Base-by-base conservation (phyloP, 35 echinoderm and acorn worm genomes). In the Stichopus chloronotus region DNA sequence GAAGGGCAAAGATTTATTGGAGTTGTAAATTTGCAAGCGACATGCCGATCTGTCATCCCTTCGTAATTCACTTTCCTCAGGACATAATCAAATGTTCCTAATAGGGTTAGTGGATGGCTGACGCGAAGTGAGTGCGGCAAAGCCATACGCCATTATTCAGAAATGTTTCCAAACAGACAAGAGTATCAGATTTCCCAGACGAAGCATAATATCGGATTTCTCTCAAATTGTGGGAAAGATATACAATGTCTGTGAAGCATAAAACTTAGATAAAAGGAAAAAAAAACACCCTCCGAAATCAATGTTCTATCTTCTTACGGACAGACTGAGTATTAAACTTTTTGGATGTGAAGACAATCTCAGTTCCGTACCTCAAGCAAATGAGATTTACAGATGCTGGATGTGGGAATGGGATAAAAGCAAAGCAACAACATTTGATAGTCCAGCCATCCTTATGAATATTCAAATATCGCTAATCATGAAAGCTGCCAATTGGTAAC, bases 31-130 rank as follows among this genome's bases (percentile, higher is more conserved):
- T 85, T 85, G 58, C 24, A 58, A 85, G 82, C 17, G 82, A 85
- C 82, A 85, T 58, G 82, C 82, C 82, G 23, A 53, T 20, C 55
- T 58, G 82, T 22, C 82, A 58, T 58, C 57, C 20, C 54, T 56
- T 85, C 21, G 82, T 85, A 58, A 85, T 85, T 58, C 54, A 23
- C 17, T 60, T 85, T 16, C 20, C 82, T 58, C 55, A 19, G 5
- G 54, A 58, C 82, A 85, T 85, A 85, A 85, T 85, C 55, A 58
- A 58, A 85, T 85, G 82, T 85, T 85, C 82, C 82, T 74, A 74
- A 74, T 74, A 74, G 69, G 69, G 69, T 74, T 74, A 74, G 69
- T 5, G 69, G 30, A 74, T 7, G 69, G 22, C 17, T 74, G 69
- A 20, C 69, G 14, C 19, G 14, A 74, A 5, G 69, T 24, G 30